These are phyloP conservation scores for Eurystomus gularis DNA, from an alignment of 2,113 vertebrate species.

Conservation along the genomic window DNA sequence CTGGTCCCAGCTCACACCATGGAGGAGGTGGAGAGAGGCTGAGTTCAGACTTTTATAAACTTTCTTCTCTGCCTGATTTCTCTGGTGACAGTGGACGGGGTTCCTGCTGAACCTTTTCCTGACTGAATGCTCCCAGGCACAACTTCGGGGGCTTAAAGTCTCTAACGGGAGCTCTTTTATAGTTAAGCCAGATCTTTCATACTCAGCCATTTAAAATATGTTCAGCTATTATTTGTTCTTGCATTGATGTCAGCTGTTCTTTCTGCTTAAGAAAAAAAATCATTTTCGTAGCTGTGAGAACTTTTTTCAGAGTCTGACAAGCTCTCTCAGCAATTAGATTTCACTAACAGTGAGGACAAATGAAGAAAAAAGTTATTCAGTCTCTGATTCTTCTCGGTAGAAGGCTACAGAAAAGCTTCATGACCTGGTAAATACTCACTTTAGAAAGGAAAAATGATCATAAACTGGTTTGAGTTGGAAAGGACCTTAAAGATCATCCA, in stretches of 20 bases:
- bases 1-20: background rate
- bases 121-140: fast-evolving
- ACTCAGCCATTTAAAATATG: background rate
- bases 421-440: background rate
- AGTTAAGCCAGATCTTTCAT: background rate
- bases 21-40: background rate
- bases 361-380: background rate
- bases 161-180: background rate
- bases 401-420: background rate
- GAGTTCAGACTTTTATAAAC: background rate
- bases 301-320: background rate
- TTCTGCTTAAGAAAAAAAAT: background rate
- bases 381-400: background rate
- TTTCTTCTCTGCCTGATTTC: background rate
- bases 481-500: too few species aligned
- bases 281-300: background rate
- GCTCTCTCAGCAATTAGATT: background rate
- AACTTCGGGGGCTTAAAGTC: background rate
- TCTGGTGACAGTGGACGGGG: background rate
- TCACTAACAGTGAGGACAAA: background rate
- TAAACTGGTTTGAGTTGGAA: too few species aligned
- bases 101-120: background rate
- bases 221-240: background rate
- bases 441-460: background rate
- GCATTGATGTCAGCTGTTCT: background rate